These are phyloP conservation scores for Caretta caretta DNA, from an alignment of 2,113 vertebrate genomes.

Conservation along the genomic window DNA sequence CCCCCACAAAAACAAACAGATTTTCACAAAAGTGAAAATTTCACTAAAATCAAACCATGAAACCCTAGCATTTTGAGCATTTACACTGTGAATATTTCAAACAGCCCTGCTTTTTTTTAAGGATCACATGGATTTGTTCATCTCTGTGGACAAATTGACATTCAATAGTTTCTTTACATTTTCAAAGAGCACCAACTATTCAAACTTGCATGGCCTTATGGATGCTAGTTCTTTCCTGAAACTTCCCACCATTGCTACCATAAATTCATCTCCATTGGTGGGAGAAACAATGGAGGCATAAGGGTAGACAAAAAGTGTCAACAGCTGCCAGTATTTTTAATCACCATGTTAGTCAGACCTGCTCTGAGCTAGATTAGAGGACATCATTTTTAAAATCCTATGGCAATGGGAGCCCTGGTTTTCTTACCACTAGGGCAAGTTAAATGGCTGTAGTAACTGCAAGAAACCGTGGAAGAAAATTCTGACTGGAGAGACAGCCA, in stretches of 20 bases:
- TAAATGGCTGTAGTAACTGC: not conserved
- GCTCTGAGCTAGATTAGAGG: not conserved
- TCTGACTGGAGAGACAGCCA: not conserved
- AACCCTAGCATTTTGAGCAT: not conserved
- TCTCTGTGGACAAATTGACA: not conserved
- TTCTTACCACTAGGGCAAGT: not conserved
- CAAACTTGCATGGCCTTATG: not conserved
- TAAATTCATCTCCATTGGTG: not conserved
- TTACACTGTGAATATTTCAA: accelerated
- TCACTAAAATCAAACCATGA: not conserved
- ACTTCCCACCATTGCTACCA: not conserved
- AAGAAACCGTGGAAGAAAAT: not conserved
- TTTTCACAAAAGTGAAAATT: not conserved
- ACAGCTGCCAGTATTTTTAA: not conserved
- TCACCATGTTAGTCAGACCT: not conserved
- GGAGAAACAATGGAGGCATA: not conserved
- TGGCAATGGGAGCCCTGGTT: accelerated
- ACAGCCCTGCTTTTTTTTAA: not conserved
- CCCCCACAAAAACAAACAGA: not conserved
- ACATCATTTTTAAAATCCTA: accelerated
- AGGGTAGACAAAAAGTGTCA: not conserved
- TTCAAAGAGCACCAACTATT: not conserved
- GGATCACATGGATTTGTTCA: not conserved
- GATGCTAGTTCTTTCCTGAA: not conserved
- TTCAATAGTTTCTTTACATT: not conserved